Conservation (phyloP, 2,113 vertebrate species). For the Capra hircus region DNA sequence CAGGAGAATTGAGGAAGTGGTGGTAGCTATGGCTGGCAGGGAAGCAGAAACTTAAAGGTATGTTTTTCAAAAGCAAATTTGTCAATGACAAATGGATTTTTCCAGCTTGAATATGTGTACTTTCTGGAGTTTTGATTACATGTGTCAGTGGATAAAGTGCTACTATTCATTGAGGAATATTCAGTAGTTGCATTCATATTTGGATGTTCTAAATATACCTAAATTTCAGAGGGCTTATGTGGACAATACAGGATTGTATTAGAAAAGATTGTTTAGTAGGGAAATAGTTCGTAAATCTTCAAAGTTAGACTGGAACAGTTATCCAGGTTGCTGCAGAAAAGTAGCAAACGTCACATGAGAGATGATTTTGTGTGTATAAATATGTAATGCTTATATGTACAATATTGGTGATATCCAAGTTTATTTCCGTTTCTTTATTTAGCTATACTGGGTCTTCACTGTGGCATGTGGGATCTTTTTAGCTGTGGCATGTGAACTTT, state of each 20-base stretch:
- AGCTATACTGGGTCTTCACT: neutral
- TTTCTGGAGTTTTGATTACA: slow-evolving; percentile 50
- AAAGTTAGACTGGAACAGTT: slow-evolving; percentile 24
- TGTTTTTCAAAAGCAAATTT: slow-evolving; percentile 60
- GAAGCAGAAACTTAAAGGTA: slow-evolving; percentile 52
- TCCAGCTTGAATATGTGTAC: slow-evolving; percentile 38
- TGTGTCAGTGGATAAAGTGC: slow-evolving; percentile 38
- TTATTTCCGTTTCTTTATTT: neutral
- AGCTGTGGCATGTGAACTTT: neutral
- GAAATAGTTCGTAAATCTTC: slow-evolving; percentile 9
- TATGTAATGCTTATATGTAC: neutral
- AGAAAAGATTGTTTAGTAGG: slow-evolving; percentile 23
- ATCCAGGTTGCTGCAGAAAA: slow-evolving; percentile 32
- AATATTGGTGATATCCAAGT: neutral
- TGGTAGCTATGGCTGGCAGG: slow-evolving; percentile 42
- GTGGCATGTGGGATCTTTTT: neutral
- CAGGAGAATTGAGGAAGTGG: slow-evolving; percentile 57
- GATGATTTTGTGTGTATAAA: neutral
- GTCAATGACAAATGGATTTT: slow-evolving; percentile 60
- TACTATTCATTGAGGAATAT: slow-evolving; percentile 33
- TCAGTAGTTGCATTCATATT: slow-evolving; percentile 37
- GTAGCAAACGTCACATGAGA: neutral
- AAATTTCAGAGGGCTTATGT: slow-evolving; percentile 22
- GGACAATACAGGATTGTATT: slow-evolving; percentile 38
- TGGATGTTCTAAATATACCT: slow-evolving; percentile 9